phyloP scores from a whole-genome alignment of 2,888 invertebrate genomes.

The Cryptocephalus moraei region DNA sequence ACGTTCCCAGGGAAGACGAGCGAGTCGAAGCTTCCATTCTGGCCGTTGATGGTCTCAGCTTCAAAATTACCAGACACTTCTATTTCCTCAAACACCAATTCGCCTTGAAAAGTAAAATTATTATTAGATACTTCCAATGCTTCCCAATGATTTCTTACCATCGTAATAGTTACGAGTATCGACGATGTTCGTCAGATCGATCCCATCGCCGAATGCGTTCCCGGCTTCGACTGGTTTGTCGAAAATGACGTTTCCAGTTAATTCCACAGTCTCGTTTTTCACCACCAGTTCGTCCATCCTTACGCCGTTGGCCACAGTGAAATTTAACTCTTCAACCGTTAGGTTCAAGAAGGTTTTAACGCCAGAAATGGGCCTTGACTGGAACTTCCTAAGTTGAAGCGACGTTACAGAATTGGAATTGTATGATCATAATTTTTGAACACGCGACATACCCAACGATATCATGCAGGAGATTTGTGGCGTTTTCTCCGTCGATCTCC shows the following conservation, averaged over 20 bases:
- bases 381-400: too few species aligned
- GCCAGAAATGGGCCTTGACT: conserved; percentile 1
- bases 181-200: background rate
- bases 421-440: conserved; percentile 3
- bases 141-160: too few species aligned
- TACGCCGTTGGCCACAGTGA: conserved; percentile 26
- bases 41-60: background rate
- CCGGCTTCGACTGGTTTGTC: conserved; percentile 15
- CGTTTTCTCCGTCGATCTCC: conserved; percentile 27
- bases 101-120: conserved; percentile 12
- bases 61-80: conserved; percentile 11
- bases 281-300: conserved; percentile 19
- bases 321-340: conserved; percentile 22
- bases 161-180: too few species aligned
- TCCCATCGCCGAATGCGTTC: background rate
- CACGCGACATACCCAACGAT: conserved; percentile 22
- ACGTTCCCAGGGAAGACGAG: conserved; percentile 28
- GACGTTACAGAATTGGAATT: too few species aligned
- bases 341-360: conserved; percentile 28
- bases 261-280: conserved; percentile 11
- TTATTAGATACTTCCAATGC: background rate
- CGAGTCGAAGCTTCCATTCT: conserved; percentile 7
- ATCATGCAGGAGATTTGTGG: conserved; percentile 26
- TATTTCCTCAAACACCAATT: conserved; percentile 21
- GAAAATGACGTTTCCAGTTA: conserved; percentile 27